Evolutionary conservation across 2,888 invertebrate genomes (phyloP), one percentile per base, ranked within the genome.

Genomic region (Hydraecia micacea): DNA sequence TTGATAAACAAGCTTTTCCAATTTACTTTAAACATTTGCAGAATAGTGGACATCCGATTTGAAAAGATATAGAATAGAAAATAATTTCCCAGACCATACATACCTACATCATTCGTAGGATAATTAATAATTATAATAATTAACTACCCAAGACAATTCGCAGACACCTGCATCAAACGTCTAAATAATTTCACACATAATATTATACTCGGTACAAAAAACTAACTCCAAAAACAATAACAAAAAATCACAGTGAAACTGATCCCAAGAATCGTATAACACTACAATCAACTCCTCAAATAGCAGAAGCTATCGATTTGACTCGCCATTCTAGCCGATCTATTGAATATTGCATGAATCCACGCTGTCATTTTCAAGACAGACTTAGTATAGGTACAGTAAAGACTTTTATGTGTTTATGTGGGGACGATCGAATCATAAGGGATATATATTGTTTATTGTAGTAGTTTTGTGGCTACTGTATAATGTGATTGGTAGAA

Each of bases 311-410:
- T 87, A 88, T 88, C 87, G 87, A 88, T 87, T 86, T 67, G 60
- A 83, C 69, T 78, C 78, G 77, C 81, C 68, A 60, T 62, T 69
- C 79, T 39, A 77, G 77, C 79, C 77, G 55, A 21, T 55, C 85
- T 67, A 73, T 66, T 88, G 87, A 89, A 88, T 89, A 88, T 87
- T 86, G 72, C 79, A 88, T 87, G 87, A 89, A 80, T 76, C 67
- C 42, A 36, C 67, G 74, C 70, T 75, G 83, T 87, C 81, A 75
- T 86, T 83, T 87, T 70, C 70, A 79, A 88, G 77, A 86, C 73
- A 62, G 70, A 28, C 71, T 83, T n/a, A 63, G 49, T 70, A 32
- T 67, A n/a, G n/a, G n/a, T n/a, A 85, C 65, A 36, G 39, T 65
- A 28, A 36, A 67, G 63, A 68, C 69, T 73, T 76, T 58, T 72